Evolutionary conservation across 2,888 invertebrate genomes (phyloP), one percentile per base, ranked within the genome.

Genomic region (Alviniconcha strummeri): DNA sequence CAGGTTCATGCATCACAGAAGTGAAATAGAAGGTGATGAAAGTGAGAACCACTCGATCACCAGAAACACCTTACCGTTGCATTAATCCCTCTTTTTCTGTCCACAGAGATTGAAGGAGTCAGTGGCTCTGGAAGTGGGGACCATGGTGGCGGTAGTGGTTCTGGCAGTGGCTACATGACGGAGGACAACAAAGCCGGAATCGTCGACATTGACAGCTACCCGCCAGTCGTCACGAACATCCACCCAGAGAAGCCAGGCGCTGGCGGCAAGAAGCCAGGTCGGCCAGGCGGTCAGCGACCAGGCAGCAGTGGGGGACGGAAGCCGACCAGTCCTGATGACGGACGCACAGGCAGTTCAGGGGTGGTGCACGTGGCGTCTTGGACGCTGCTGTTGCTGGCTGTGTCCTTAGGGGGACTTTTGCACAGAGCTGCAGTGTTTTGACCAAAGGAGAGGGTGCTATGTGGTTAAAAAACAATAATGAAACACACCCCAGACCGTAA

Each of bases 111-210:
- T 64, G 88, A 86, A 13, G 86, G 84, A 11, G 79, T 80, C 17
- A 85, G 85, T 74, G 87, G 85, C 56, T 83, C 84, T 52, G 86
- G 84, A 17, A 87, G 87, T 76, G 87, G 86, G 54, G 84, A 81
- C 36, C 82, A 72, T 36, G 82, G 81, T 8, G 82, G 80, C 60
- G 85, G 87, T 60, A 90, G 89, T 84, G 90, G 90, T 1, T 89
- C 89, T 67, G 90, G 90, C 13, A 87, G 86, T 0, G 90, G 89
- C 15, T 72, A 80, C 36, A 81, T 79, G 55, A 78, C 79, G 6
- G 85, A 85, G 67, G 88, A 88, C 9, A 87, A 87, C 0, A 88
- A 86, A 36, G 74, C 80, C 5, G 82, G 78, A 36, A 69, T 75
- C 52, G 81, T 84, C 5, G 76, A 85, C 81, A 83, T 80, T 67